These are phyloP conservation scores for Rhabdophis nuchalis DNA, from an alignment of 2,797 vertebrate species.

Conservation along the genomic window DNA sequence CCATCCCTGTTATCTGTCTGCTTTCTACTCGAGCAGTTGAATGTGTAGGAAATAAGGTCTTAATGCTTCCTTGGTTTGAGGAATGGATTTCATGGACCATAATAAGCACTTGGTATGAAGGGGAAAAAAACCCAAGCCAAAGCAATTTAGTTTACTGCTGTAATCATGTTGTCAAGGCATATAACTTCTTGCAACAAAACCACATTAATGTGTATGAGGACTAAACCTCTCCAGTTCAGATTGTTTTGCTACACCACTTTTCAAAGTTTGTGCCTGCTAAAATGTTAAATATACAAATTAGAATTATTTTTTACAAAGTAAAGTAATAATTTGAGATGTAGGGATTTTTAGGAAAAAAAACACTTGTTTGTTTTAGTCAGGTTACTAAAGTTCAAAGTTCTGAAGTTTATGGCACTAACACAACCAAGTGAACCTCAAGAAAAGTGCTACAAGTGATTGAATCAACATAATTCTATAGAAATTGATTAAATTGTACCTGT, in stretches of 20 bases:
- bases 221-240: rapidly evolving
- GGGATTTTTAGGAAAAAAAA: not conserved
- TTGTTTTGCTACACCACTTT: not conserved
- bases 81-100: not conserved
- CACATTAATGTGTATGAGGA: not conserved
- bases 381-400: not conserved
- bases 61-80: not conserved
- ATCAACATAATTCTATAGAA: not conserved
- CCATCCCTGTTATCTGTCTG: not conserved
- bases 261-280: conserved; percentile 29
- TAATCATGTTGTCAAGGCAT: not conserved
- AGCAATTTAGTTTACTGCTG: not conserved
- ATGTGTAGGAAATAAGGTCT: no score
- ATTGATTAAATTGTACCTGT: not conserved
- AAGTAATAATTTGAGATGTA: not conserved
- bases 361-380: not conserved
- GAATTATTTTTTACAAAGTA: not conserved
- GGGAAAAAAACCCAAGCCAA: not conserved
- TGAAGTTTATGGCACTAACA: rapidly evolving
- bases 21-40: not conserved
- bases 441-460: not conserved
- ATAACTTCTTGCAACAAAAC: rapidly evolving
- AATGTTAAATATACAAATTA: not conserved
- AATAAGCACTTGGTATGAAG: not conserved
- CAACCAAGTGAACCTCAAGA: not conserved